Base-by-base conservation (phyloP, 2,888 invertebrate genomes). In the Syritta pipiens region DNA sequence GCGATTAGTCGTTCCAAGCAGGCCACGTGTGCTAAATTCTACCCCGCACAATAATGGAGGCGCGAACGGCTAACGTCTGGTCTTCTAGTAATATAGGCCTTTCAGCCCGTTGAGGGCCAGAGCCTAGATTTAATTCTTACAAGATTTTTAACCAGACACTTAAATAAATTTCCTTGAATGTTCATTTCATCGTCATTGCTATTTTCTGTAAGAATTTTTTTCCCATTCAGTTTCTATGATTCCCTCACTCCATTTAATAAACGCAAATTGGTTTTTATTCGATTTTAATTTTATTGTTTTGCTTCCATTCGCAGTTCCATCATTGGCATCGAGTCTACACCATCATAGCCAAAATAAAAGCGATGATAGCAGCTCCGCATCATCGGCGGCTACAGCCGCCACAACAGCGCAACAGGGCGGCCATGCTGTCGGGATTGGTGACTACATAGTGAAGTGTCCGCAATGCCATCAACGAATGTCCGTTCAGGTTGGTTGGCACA, bases 401-500 rank as follows among this genome's bases (percentile, higher is more conserved):
- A 82, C 83, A 20, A 79, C 81, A 12, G 83, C 83, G 40, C 83
- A 83, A n/a, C 68, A 82, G 6, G 53, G 79, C 14, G 67, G 60
- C 40, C 51, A 35, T 53, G 83, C 86, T 48, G 88, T 88, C 67
- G 59, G 59, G 37, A 24, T 68, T 53, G 84, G 86, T 46, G 88
- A 89, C 68, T 89, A 87, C 81, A 84, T 87, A 84, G 86, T 89
- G 81, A 89, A 89, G 81, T 90, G 90, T 83, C 88, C 89, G 40
- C 89, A 89, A 75, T 90, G 90, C 83, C 88, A 88, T 83, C 87
- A 88, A 79, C 87, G 88, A 28, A 86, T 89, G 71, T 84, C 87
- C 9, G 88, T 89, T 83, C 87, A 87, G 85, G 89, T 89, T 51
- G 19, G 57, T 55, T n/a, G n/a, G n/a, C n/a, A n/a, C n/a, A n/a